Percentiles rank a stretch among this genome's conserved stretches.
Conservation (phyloP, 2,888 invertebrate species). For the Dioctria linearis region DNA sequence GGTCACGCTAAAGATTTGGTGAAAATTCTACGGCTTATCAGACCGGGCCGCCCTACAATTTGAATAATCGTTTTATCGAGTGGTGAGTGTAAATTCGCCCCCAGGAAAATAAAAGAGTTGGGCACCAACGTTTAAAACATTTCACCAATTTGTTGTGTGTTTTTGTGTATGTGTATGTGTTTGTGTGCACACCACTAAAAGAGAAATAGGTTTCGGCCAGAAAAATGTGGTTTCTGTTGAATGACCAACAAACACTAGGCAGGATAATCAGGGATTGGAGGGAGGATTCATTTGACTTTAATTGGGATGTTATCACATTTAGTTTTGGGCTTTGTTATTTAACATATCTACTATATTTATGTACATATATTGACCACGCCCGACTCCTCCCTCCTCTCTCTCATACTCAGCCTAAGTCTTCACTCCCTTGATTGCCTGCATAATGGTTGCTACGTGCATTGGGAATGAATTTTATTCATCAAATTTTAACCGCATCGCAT, state of each 20-base stretch:
- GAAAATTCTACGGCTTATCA: constrained; percentile 44
- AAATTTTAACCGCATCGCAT: constrained; percentile 1
- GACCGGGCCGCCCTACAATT: not conserved
- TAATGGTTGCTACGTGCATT: not conserved
- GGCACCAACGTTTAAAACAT: not conserved
- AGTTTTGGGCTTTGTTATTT: not conserved
- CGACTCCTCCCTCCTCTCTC: too few species aligned
- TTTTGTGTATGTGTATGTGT: too few species aligned
- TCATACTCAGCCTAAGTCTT: too few species aligned
- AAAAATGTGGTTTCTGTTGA: constrained; percentile 14
- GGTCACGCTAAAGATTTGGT: constrained; percentile 48
- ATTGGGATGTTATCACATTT: not conserved
- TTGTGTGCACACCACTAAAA: not conserved
- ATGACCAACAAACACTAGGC: not conserved
- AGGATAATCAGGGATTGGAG: not conserved
- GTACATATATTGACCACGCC: too few species aligned
- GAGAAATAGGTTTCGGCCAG: constrained; percentile 17
- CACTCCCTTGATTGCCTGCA: not conserved
- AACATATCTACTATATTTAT: not conserved
- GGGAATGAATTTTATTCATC: not conserved
- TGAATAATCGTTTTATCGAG: constrained; percentile 43
- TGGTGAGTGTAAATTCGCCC: not conserved
- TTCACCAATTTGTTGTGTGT: not conserved
- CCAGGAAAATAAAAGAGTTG: constrained; percentile 4
- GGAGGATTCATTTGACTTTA: not conserved